These are phyloP conservation scores for Lamprotornis superbus DNA, from an alignment of 2,113 vertebrate genomes.

Conservation along the genomic window DNA sequence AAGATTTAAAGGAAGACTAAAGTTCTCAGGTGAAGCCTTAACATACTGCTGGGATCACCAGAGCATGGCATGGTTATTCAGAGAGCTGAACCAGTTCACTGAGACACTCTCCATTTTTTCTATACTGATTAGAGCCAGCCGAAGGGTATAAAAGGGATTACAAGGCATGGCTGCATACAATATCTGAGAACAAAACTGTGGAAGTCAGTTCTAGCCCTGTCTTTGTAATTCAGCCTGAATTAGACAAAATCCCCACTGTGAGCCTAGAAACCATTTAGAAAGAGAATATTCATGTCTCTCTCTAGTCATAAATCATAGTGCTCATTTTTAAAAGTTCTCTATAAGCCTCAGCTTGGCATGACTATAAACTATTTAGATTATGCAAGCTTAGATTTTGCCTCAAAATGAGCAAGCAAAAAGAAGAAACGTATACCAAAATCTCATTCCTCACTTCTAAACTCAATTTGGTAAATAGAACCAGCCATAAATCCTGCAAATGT, in stretches of 20 bases:
- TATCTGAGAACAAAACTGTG: neutral
- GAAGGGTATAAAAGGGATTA: neutral
- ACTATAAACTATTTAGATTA: neutral
- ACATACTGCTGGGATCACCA: neutral
- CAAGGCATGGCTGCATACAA: neutral
- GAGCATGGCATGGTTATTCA: neutral
- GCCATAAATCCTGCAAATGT: slow-evolving; percentile 16
- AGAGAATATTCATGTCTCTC: neutral
- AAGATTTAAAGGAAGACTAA: neutral
- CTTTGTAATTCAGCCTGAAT: neutral
- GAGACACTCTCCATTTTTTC: neutral
- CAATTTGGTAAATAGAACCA: neutral
- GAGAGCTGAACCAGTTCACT: neutral
- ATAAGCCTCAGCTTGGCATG: neutral
- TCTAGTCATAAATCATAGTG: neutral
- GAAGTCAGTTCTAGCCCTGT: neutral
- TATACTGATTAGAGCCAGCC: neutral
- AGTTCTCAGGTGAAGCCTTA: neutral
- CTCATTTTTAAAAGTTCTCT: neutral
- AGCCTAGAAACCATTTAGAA: neutral
- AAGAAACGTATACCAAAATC: neutral
- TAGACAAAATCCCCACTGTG: neutral
- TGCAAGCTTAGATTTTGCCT: neutral
- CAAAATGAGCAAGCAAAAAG: neutral
- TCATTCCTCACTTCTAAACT: neutral